phyloP scores from a whole-genome alignment of 2,888 invertebrate species.

The Coecobrya sp. region DNA sequence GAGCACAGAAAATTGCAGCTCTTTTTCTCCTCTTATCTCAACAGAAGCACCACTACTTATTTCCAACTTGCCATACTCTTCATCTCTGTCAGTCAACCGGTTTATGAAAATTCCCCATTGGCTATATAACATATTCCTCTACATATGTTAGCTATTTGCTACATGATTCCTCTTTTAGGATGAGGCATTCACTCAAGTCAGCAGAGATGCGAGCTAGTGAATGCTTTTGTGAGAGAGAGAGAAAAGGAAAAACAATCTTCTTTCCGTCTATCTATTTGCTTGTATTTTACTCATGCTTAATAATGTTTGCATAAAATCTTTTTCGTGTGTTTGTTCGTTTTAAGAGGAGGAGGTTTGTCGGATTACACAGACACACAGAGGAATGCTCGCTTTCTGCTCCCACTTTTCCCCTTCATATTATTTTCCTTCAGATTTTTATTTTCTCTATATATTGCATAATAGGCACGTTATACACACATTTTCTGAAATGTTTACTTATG shows the following conservation, averaged over 20 bases:
- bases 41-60: background rate
- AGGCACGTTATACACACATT: background rate
- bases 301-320: constrained; percentile 39
- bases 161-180: background rate
- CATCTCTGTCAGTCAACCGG: constrained; percentile 36
- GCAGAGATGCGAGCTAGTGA: background rate
- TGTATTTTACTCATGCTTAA: background rate
- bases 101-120: constrained; percentile 23
- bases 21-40: constrained; percentile 17
- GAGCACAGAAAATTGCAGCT: constrained; percentile 50
- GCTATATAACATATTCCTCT: background rate
- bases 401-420: background rate
- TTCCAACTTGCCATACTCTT: constrained; percentile 34
- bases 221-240: background rate
- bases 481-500: constrained; percentile 6
- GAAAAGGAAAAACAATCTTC: constrained; percentile 8
- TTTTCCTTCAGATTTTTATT: background rate
- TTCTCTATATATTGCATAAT: constrained; percentile 21
- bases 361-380: constrained; percentile 18
- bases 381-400: background rate
- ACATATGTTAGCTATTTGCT: background rate
- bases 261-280: constrained; percentile 5
- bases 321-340: constrained; percentile 33
- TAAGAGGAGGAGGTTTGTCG: constrained; percentile 18
- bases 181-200: background rate